Conservation (phyloP, 2,113 vertebrate genomes). For the Lethenteron camtschaticum region DNA sequence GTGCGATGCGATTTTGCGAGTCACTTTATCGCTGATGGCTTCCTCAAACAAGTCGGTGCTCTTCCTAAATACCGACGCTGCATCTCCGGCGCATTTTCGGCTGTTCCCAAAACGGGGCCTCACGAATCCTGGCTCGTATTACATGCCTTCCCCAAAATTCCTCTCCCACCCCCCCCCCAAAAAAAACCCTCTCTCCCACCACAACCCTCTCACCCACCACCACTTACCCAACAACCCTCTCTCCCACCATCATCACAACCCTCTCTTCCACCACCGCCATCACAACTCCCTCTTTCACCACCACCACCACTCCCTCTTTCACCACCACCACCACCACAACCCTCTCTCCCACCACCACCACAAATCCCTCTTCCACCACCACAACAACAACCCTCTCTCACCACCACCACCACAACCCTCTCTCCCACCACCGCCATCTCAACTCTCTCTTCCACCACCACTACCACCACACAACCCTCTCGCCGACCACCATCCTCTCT, state of each 20-base stretch:
- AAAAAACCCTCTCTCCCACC: not conserved
- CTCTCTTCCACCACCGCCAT: no score
- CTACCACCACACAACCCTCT: not conserved
- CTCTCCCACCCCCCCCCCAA: not conserved
- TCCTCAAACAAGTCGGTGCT: no score
- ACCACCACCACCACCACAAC: not conserved
- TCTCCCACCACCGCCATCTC: not conserved
- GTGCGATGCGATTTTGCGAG: no score
- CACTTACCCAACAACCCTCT: not conserved
- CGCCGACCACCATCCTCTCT: not conserved
- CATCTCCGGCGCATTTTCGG: no score
- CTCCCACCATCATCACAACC: no score
- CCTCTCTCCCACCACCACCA: not conserved
- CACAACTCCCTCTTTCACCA: no score
- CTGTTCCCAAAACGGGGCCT: no score
- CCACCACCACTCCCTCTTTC: not conserved
- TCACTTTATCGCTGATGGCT: no score
- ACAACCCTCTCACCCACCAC: not conserved
- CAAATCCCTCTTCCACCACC: not conserved
- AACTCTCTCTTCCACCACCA: not conserved
- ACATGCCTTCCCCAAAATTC: not conserved
- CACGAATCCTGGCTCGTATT: not conserved
- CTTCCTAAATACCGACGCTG: no score
- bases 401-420: not conserved
- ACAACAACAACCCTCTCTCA: not conserved